phyloP scores from a whole-genome alignment of 2,888 invertebrate species.

The Dryobota labecula region DNA sequence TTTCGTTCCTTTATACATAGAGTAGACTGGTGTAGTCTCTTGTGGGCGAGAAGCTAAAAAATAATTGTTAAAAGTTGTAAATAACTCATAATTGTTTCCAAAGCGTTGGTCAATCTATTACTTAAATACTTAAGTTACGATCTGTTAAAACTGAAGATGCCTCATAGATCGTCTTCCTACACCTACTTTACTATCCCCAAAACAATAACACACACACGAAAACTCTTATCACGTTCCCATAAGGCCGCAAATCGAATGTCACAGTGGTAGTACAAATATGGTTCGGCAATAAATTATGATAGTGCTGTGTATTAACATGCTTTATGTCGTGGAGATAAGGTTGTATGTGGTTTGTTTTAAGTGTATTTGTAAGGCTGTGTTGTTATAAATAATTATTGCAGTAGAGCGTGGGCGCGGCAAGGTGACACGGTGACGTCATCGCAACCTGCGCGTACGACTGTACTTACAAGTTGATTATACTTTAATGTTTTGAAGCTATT shows the following conservation, averaged over 20 bases:
- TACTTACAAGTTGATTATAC: conserved; percentile 57
- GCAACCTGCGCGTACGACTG: conserved; percentile 65
- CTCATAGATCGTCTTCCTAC: conserved; percentile 63
- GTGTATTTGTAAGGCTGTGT: conserved; percentile 39
- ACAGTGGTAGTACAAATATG: conserved; percentile 16
- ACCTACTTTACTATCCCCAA: conserved; percentile 42
- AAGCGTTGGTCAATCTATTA: conserved; percentile 54
- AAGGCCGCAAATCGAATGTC: conserved; percentile 45
- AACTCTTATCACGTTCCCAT: conserved; percentile 10
- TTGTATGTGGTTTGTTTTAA: conserved; percentile 46
- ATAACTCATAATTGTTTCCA: conserved; percentile 30
- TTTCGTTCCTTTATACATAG: background rate
- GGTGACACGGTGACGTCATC: conserved; percentile 79
- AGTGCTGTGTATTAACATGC: conserved; percentile 19
- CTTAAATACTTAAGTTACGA: conserved; percentile 49
- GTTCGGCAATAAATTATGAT: conserved; percentile 49
- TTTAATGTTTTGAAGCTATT: conserved; percentile 53
- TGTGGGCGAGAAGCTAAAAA: conserved; percentile 28
- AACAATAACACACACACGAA: conserved; percentile 3
- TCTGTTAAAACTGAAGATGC: conserved; percentile 56
- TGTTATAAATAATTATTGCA: conserved; percentile 67
- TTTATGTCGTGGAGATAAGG: conserved; percentile 53
- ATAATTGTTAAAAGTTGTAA: conserved; percentile 17
- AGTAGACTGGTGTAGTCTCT: background rate
- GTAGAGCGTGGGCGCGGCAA: conserved; percentile 73